Conservation (phyloP, 2,113 vertebrate species). For the Nipponia nippon region DNA sequence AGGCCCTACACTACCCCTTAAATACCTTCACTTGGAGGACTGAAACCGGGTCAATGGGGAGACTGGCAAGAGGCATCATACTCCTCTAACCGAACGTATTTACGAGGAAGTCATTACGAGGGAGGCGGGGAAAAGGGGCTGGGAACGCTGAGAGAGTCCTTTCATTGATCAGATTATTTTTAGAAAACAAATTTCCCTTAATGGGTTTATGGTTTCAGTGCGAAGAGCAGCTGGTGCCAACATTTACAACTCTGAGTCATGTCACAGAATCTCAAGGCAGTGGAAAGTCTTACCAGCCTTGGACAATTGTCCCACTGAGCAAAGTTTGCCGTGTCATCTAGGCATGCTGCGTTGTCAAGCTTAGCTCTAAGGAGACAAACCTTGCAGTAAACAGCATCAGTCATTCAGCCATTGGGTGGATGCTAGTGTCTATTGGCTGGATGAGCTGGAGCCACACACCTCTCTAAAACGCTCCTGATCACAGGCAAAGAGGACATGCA, state of each 20-base stretch:
- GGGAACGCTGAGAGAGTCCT: conserved; percentile 41
- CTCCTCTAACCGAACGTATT: background rate
- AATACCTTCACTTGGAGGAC: background rate
- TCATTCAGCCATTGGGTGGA: background rate
- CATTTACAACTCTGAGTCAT: conserved; percentile 50
- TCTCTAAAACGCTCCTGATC: background rate
- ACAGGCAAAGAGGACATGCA: background rate
- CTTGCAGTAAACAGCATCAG: background rate
- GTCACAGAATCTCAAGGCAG: conserved; percentile 12
- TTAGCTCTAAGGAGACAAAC: background rate
- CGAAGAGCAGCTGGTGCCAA: conserved; percentile 48
- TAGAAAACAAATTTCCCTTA: conserved; percentile 56
- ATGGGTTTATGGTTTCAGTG: conserved; percentile 53
- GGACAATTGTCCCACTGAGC: conserved; percentile 48
- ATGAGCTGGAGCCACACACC: background rate
- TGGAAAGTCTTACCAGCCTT: conserved; percentile 23
- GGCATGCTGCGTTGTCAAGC: background rate
- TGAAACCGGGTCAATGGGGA: background rate
- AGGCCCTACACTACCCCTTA: background rate
- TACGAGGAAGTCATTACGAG: background rate
- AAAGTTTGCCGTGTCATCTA: background rate
- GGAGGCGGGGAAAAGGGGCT: background rate
- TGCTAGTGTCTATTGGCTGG: background rate
- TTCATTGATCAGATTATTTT: conserved; percentile 64
- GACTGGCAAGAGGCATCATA: background rate